Evolutionary conservation across 2,113 vertebrate genomes (phyloP), one percentile per base, ranked within the genome.

Genomic region (Gadus chalcogrammus): DNA sequence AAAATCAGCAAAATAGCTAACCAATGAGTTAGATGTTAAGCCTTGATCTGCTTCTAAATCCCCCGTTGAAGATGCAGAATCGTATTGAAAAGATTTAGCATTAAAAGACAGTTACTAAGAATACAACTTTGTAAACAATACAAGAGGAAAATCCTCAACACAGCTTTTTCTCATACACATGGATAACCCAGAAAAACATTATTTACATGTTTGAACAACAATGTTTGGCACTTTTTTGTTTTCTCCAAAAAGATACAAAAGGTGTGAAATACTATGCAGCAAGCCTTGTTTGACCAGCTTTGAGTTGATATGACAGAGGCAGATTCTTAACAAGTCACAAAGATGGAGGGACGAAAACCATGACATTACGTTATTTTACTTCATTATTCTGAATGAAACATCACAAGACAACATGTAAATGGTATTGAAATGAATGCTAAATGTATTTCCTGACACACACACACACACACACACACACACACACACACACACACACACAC

Each of bases 141-240:
- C 94, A 94, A 93, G 94, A 95, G 95, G 94, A 93, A 93, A 95
- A 91, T 91, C 80, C 78, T 88, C 79, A 59, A 79, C 73, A 91
- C 82, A 94, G 94, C 91, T 88, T 91, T 91, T 90, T 94, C 92
- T 92, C 93, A 94, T 94, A 93, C 55, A n/a, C 13, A 3, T 58
- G 55, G 15, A 13, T 58, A 93, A 92, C 92, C 90, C 93, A 91
- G 31, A 89, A 93, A 94, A 95, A 93, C 92, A 88, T 92, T 95
- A 98, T 97, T 94, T 97, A 98, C 95, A 98, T 93, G 92, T 91
- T 94, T 92, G 94, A 94, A 92, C 93, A 93, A 95, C 93, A 97
- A 91, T 90, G 91, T 90, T 95, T 97, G 96, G 96, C 95, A 98
- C 96, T 98, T 95, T 78, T 83, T 80, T 71, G 71, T 48, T 9